Evolutionary conservation across 1,140 invertebrate genomes (phyloP), one percentile per base, ranked within the genome.

Genomic region (Cylas formicarius): DNA sequence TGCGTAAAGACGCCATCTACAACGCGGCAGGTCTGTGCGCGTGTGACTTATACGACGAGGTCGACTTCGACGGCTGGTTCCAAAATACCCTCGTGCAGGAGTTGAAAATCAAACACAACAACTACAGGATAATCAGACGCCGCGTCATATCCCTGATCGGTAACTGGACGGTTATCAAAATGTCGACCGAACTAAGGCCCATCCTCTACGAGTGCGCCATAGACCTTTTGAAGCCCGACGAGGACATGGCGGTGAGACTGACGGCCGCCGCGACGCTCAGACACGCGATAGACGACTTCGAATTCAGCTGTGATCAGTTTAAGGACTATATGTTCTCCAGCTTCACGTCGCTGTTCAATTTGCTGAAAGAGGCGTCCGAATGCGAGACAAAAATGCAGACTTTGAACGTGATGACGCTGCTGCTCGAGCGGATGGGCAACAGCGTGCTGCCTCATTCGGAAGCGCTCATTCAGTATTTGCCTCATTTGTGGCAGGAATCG

Each of bases 371-470:
- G 68, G 86, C 86, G 0, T 74, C 80, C 52, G 90, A 95, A 69
- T 93, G 87, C 72, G 91, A 96, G 67, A 92, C 87, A 2, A 97
- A 95, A 71, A 90, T 95, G 81, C 81, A 88, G 56, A 83, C 95
- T 11, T 70, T 97, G 16, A 83, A 85, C 66, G 86, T 92, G 27
- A 76, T 96, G 63, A 90, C 89, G 19, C 86, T 90, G 63, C 78
- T 96, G 48, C 83, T 93, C 50, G 88, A 94, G 66, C 74, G 89
- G 50, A 81, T 90, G 65, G 87, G 85, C 16, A 72, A 73, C 29
- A 73, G 75, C 23, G 86, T 92, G 32, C 75, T 76, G 33, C 82
- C 86, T 4, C 73, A 83, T 56, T 69, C 80, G 1, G 70, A 73
- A 37, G 74, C 80, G 14, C 71, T 97, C 14, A 77, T 86, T 43